Percentiles rank a stretch among this genome's conserved stretches.
These are phyloP conservation scores for Scomber colias DNA, from an alignment of 2,113 vertebrate genomes.

Conservation along the genomic window DNA sequence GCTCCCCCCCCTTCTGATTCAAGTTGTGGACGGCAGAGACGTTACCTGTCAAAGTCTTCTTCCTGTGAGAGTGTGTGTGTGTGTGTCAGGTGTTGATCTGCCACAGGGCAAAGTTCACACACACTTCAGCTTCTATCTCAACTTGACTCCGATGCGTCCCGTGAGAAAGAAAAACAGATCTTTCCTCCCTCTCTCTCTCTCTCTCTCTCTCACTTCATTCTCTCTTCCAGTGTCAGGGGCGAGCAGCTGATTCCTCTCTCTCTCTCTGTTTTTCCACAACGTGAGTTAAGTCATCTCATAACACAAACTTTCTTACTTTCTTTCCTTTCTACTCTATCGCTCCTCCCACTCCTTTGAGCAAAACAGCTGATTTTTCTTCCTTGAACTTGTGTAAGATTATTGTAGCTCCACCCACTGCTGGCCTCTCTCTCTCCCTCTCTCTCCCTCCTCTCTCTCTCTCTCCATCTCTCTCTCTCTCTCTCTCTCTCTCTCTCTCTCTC, in stretches of 20 bases:
- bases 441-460: background rate
- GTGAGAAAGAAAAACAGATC: slow-evolving; percentile 13
- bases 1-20: background rate
- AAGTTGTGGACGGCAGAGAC: background rate
- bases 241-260: slow-evolving; percentile 30
- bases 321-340: background rate
- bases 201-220: slow-evolving; percentile 22
- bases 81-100: slow-evolving; percentile 3
- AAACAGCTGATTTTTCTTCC: slow-evolving; percentile 56
- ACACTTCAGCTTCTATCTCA: slow-evolving; percentile 1
- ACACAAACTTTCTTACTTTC: slow-evolving; percentile 45
- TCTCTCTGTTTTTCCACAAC: slow-evolving; percentile 33
- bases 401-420: slow-evolving; percentile 56
- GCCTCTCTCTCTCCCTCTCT: background rate
- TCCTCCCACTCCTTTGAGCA: slow-evolving; percentile 35
- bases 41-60: slow-evolving; percentile 63
- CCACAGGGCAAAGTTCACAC: slow-evolving; percentile 57
- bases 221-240: background rate
- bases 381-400: slow-evolving; percentile 48
- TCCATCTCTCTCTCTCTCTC: background rate
- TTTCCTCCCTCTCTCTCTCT: background rate
- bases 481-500: too few species aligned
- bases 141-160: slow-evolving; percentile 1
- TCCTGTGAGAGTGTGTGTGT: slow-evolving; percentile 6
- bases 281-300: slow-evolving; percentile 26